Percentiles rank a stretch among this genome's conserved stretches.
These are phyloP conservation scores for Meleagris gallopavo DNA, from an alignment of 2,113 vertebrate genomes.

Conservation along the genomic window DNA sequence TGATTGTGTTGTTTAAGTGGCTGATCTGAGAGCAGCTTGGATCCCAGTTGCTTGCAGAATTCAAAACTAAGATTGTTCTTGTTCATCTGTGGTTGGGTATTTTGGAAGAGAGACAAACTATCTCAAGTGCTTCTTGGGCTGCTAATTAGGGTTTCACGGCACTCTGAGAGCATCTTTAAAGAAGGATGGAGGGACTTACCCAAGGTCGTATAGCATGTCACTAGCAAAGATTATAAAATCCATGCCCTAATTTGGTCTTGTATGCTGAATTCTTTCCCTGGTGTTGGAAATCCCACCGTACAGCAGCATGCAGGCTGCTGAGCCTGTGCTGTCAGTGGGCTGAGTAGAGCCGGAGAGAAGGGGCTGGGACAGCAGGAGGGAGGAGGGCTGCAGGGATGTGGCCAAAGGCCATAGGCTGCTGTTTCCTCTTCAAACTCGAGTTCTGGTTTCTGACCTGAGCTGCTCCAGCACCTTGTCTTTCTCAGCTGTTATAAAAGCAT, in stretches of 20 bases:
- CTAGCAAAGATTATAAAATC: background rate
- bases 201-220: background rate
- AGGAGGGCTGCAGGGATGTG: background rate
- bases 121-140: constrained; percentile 1
- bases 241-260: background rate
- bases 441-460: background rate
- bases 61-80: constrained; percentile 15
- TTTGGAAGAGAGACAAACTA: constrained; percentile 36
- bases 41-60: constrained; percentile 34
- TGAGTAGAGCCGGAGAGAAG: background rate
- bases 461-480: background rate
- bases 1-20: constrained; percentile 40
- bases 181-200: constrained; percentile 34
- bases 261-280: background rate
- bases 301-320: background rate
- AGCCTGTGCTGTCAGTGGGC: background rate
- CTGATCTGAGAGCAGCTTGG: constrained; percentile 34
- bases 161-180: background rate
- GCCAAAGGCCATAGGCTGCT: background rate
- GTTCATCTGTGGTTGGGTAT: constrained; percentile 36
- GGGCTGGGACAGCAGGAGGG: background rate
- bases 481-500: background rate
- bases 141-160: constrained; percentile 32
- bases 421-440: fast-evolving
- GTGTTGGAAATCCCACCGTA: background rate